Base-by-base conservation (phyloP, 2,113 vertebrate genomes). In the Actenoides hombroni region DNA sequence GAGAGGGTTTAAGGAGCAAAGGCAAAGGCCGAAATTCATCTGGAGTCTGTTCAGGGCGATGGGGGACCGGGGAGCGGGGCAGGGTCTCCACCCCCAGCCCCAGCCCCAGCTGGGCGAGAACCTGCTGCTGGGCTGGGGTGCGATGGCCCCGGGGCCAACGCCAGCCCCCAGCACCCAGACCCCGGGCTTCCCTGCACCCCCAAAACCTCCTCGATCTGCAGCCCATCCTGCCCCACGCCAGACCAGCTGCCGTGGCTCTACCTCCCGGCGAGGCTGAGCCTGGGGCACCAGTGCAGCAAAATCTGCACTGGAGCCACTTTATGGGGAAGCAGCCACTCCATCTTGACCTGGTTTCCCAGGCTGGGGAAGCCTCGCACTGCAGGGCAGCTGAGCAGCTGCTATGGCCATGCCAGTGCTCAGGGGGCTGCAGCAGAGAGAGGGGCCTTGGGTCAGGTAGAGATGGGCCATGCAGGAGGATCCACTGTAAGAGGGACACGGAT, bases 1-100 rank as follows among this genome's bases (percentile, higher is more conserved):
- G 16, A 24, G 19, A 12, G 13, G 12, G 13, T 26, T 83, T 63
- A 24, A 70, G 35, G 49, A 81, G 54, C 53, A 56, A 86, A 68
- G 25, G n/a, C 18, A 44, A 73, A 77, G 77, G 14, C 25, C 73
- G 73, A 70, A 67, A 40, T 11, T 16, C 26, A 74, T 18, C 23
- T 1, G 1, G 68, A 73, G 49, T 37, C 18, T 49, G 51, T 24
- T 29, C n/a, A 54, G 53, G 19, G 51, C 0, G 1, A 6, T 0
- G 75, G 42, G 9, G 69, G 29, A 46, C 11, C 0, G 0, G 16
- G 51, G 37, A 64, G 7, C n/a, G 1, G 4, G 42, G 71, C 57
- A 60, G 54, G 7, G 2, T 28, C 78, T n/a, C 56, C 51, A 51
- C 13, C 35, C 49, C 56, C 1, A 3, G 49, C 16, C 25, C 61